Evolutionary conservation across 2,797 vertebrate species (phyloP), one percentile per base, ranked within the genome.

Genomic region (Poeciliopsis presidionis): DNA sequence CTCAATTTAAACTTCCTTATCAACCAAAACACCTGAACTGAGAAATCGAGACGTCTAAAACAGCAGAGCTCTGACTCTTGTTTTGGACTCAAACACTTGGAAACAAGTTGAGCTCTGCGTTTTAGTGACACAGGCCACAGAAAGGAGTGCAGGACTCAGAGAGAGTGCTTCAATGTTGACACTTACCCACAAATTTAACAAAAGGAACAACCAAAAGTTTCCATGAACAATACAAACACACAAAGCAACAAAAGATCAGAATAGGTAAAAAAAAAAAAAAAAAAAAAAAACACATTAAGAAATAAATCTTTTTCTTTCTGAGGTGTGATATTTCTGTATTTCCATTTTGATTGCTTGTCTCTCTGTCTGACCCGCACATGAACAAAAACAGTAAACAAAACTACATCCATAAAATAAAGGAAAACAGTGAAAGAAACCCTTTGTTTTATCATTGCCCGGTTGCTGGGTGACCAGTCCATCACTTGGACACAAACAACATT

Each of bases 111-210:
- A 49, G 20, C 71, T 84, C 45, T 57, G 65, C 43, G 77, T 80
- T 79, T 79, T 77, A 79, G 45, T 46, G 80, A 63, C 22, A 84
- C 63, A 82, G 82, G 71, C 78, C 81, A 82, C 77, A 69, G 82
- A 74, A 83, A 49, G 36, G 69, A 73, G 81, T 81, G 70, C 76
- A 72, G 71, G 71, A 84, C 78, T 83, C 78, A 88, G 20, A 81
- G 51, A 73, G 67, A 92, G 89, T 92, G 90, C 90, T 92, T 90
- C 81, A 86, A 86, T 82, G 81, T 81, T 73, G 71, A 87, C 84
- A 89, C 85, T 79, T 81, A 80, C 84, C 82, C 78, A 81, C 49
- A 75, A 78, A 81, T 75, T 79, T 43, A 80, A 82, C 22, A 73
- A 80, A 69, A 75, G 51, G 63, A 41, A 85, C 73, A 16, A 49